Percentiles rank a stretch among this genome's conserved stretches.
These are phyloP conservation scores for Rhipidura dahli DNA, from an alignment of 2,113 vertebrate genomes.

Conservation along the genomic window DNA sequence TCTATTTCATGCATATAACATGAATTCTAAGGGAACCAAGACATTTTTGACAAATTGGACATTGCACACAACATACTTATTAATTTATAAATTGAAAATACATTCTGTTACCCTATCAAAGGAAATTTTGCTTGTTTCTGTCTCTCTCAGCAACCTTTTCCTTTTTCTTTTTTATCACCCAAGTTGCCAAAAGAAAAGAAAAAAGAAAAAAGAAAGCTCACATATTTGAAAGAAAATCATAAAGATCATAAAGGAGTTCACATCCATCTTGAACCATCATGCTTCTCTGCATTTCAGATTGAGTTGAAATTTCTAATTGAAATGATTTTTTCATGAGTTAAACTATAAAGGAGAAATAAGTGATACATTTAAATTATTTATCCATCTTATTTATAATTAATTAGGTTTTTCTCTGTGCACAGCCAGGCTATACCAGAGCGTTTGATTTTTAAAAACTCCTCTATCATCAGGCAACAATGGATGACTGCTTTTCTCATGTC, in stretches of 20 bases:
- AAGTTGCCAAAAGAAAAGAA: neutral
- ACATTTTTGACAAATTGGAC: constrained; percentile 59
- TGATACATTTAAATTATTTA: constrained; percentile 96
- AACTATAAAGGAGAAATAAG: constrained; percentile 89
- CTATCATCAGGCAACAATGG: constrained; percentile 70
- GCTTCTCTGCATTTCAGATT: constrained; percentile 75
- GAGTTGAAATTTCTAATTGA: constrained; percentile 90
- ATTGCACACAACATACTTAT: constrained; percentile 33
- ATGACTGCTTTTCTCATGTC: constrained; percentile 66
- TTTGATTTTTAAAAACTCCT: constrained; percentile 72
- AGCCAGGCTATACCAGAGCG: constrained; percentile 55
- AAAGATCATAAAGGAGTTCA: constrained; percentile 62
- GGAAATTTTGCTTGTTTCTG: constrained; percentile 38
- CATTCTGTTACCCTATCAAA: constrained; percentile 37
- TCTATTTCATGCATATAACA: constrained; percentile 63
- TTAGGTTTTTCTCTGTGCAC: constrained; percentile 72
- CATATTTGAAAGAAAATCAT: constrained; percentile 58
- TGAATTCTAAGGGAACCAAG: constrained; percentile 28
- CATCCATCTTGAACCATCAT: constrained; percentile 68
- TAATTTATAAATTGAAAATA: constrained; percentile 68
- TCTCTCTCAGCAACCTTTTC: neutral
- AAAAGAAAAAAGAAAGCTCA: neutral
- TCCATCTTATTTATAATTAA: constrained; percentile 90
- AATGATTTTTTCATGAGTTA: constrained; percentile 92
- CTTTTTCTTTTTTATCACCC: constrained; percentile 45